Base-by-base conservation (phyloP, 53 echinoderm and acorn worm genomes). In the Temnopleurus reevesii region DNA sequence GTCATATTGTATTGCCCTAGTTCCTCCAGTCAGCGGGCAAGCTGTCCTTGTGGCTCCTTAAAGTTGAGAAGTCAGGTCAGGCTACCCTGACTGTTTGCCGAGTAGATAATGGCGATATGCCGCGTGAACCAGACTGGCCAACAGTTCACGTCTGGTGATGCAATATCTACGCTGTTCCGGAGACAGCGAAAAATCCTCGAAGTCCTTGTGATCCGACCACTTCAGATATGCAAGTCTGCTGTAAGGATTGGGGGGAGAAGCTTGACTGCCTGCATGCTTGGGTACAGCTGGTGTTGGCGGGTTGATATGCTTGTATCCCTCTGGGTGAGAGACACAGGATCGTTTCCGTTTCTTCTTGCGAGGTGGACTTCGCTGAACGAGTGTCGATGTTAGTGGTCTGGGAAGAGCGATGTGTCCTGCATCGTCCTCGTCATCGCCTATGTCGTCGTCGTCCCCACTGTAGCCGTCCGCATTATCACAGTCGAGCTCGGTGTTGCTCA, bases 51-150 rank as follows among this genome's bases (percentile, higher is more conserved):
- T 25, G n/a, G n/a, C n/a, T n/a, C n/a, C n/a, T n/a, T n/a, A n/a
- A n/a, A n/a, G n/a, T n/a, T n/a, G n/a, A n/a, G 88, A 33, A 92
- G 38, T 89, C 92, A 92, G 10, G 77, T 86, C 1, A 89, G 55
- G 44, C 91, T 91, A 55, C 77, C 59, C 33, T 91, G 86, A 35
- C 5, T 30, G 91, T 36, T 76, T 91, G 34, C 91, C 91, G n/a
- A 88, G 59, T 18, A 91, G 53, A 45, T 92, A 92, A 55, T 92
- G 92, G 12, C 89, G 81, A 53, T 87, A 89, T 92, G 92, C 2
- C 92, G 33, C 12, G 88, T 87, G 59, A 89, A 84, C 45, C 46
- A 19, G 0, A 92, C 81, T 8, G n/a, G n/a, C n/a, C n/a, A n/a
- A n/a, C 29, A 86, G 34, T 49, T 90, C 90, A 18, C 41, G 58